Base-by-base conservation (phyloP, 1,140 invertebrate genomes). In the Drosophila cardini region DNA sequence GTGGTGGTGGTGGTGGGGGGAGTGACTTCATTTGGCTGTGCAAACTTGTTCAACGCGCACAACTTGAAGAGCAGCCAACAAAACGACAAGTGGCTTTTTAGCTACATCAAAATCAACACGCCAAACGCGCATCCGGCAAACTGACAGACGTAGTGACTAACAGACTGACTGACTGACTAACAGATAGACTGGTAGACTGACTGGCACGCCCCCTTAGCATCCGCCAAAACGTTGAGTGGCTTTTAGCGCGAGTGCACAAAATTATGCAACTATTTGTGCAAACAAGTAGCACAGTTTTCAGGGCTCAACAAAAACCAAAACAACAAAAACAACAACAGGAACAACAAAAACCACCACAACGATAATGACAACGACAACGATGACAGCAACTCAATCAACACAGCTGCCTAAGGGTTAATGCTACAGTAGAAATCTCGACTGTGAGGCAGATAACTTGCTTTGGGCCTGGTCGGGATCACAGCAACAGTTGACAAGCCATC, bases 81-180 rank as follows among this genome's bases (percentile, higher is more conserved):
- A 26, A 78, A 78, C 72, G 79, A 67, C 83, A 83, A 86, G 82
- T 87, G 82, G 79, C 82, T 83, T 87, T 86, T 86, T 79, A 86
- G 82, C 83, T 79, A 87, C 82, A 87, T 87, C 79, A 87, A 79
- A 86, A 87, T 87, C 82, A 86, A 86, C 82, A 87, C 82, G 63
- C 65, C 75, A 40, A 56, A 61, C 38, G 40, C 36, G 18, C 11
- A 53, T 63, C 26, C 56, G 38, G 11, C 48, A 18, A 38, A 45
- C 62, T 15, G 53, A 1, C 40, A 16, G 50, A 50, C 60, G n/a
- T n/a, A n/a, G n/a, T 43, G 30, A 4, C 7, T 42, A 11, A 2
- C 53, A 11, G n/a, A 2, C 53, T 11, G n/a, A 1, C 34, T n/a
- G 1, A 15, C 5, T 8, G 15, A 6, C 5, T 50, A 3, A 3